phyloP scores from a whole-genome alignment of 92 coral and sea anemone genomes.

The Porites evermanni region DNA sequence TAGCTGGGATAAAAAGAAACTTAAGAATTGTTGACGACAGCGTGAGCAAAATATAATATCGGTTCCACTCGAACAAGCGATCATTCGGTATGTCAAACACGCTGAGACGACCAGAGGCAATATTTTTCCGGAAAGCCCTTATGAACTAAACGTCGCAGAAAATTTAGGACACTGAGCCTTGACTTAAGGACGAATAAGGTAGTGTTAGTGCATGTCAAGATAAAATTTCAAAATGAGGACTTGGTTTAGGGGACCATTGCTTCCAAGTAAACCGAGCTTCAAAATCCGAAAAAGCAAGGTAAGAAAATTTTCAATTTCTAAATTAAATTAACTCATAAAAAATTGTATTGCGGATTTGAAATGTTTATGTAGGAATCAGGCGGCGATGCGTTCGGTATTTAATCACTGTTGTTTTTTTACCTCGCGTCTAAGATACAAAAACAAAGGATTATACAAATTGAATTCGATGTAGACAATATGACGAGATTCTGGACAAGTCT shows the following conservation, averaged over 20 bases:
- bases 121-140: constrained; percentile 8
- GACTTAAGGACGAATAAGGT: constrained; percentile 15
- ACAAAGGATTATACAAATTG: neutral
- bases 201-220: constrained; percentile 9
- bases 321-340: too few species aligned
- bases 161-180: constrained; percentile 16
- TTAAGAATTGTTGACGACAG: neutral
- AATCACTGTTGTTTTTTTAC: neutral
- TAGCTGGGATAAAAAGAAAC: neutral
- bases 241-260: constrained; percentile 36
- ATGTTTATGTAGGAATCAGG: neutral
- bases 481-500: neutral
- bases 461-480: neutral
- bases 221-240: constrained; percentile 32
- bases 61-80: neutral
- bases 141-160: constrained; percentile 13
- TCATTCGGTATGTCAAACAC: constrained; percentile 12
- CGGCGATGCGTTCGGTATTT: neutral
- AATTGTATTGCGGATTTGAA: neutral
- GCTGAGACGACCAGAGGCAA: constrained; percentile 14
- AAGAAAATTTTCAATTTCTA: neutral
- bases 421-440: neutral
- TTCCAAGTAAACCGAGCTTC: constrained; percentile 34
- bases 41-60: constrained; percentile 12
- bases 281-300: constrained; percentile 34